A percentile compares a stretch with the other conserved stretches of the same genome.
These are phyloP conservation scores for Hydractinia symbiolongicarpus DNA, from an alignment of 30 jellyfish, hydroid and myxozoan genomes.

Conservation along the genomic window DNA sequence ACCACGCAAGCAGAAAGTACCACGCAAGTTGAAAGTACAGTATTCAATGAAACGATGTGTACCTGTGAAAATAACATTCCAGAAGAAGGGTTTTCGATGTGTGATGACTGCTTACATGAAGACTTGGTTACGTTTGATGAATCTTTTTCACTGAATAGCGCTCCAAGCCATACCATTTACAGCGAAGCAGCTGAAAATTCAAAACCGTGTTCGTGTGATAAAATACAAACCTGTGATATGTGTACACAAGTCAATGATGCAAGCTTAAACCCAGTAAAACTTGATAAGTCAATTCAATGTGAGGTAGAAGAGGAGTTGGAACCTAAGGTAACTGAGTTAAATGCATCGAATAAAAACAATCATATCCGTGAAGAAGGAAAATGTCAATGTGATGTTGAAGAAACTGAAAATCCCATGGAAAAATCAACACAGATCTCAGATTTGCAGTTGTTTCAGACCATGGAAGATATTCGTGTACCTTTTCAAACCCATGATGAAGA, in stretches of 20 bases:
- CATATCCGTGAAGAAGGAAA: slow-evolving; percentile 1
- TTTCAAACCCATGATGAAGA: not conserved
- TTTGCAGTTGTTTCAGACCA: not conserved
- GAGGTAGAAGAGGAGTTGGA: not conserved
- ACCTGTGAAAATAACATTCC: slow-evolving; percentile 18
- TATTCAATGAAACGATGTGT: not conserved
- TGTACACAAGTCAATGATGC: slow-evolving; percentile 17
- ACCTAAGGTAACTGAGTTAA: not conserved
- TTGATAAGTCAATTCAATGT: slow-evolving; percentile 1
- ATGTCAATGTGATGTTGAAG: slow-evolving; percentile 2
- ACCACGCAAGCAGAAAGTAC: no score
- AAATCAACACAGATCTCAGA: slow-evolving; percentile 39
- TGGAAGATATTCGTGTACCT: not conserved
- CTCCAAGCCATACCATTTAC: not conserved
- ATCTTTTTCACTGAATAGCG: not conserved
- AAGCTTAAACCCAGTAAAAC: not conserved
- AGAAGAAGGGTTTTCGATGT: not conserved
- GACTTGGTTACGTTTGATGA: not conserved
- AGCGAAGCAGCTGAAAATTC: not conserved
- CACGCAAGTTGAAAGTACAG: not conserved
- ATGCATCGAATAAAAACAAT: not conserved
- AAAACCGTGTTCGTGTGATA: not conserved
- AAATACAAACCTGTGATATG: slow-evolving; percentile 16
- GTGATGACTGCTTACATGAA: slow-evolving; percentile 16
- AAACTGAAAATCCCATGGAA: slow-evolving; percentile 26